Evolutionary conservation across 1,140 invertebrate species (phyloP), one percentile per base, ranked within the genome.

Genomic region (Drosophila tristis): DNA sequence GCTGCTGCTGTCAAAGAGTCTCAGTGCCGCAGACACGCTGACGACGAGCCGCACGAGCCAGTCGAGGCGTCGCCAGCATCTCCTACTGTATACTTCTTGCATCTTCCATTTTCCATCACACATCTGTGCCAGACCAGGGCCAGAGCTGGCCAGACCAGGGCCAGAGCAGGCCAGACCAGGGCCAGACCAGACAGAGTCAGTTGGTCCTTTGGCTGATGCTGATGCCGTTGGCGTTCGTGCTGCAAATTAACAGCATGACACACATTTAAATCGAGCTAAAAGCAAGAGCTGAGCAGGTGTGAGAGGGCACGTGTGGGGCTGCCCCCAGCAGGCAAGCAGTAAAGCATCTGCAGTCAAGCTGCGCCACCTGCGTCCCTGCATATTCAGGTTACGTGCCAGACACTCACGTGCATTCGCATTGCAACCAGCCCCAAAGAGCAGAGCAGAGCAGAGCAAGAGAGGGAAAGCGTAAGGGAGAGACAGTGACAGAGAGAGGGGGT

Each of bases 171-270:
- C 5, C 6, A 29, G 26, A 29, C 3, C 43, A 16, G 25, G 2
- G 0, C 35, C 48, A 43, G 15, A 8, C 2, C 42, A 31, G 42
- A 43, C 53, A 8, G 9, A 47, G 51, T 63, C 62, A 20, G 39
- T n/a, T 8, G 35, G 20, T 20, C 53, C 29, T 31, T 13, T 59
- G 57, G 16, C 55, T 31, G 16, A 25, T 5, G 15, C 8, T 5
- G 16, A 16, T 5, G 15, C 8, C 11, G 42, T 45, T 45, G 65
- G 62, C 60, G 68, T 26, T 67, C 58, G 58, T 66, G 81, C 56
- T 67, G 75, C 78, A 82, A 82, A 87, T 87, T 87, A 87, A 87
- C 82, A 81, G 60, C 82, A 81, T 87, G 82, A 82, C 82, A 87
- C 75, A 87, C 82, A 87, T 87, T 87, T 75, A 81, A 81, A 81